Percentiles rank a stretch among this genome's conserved stretches.
These are phyloP conservation scores for Macroramphosus scolopax DNA, from an alignment of 2,797 vertebrate genomes.

Conservation along the genomic window DNA sequence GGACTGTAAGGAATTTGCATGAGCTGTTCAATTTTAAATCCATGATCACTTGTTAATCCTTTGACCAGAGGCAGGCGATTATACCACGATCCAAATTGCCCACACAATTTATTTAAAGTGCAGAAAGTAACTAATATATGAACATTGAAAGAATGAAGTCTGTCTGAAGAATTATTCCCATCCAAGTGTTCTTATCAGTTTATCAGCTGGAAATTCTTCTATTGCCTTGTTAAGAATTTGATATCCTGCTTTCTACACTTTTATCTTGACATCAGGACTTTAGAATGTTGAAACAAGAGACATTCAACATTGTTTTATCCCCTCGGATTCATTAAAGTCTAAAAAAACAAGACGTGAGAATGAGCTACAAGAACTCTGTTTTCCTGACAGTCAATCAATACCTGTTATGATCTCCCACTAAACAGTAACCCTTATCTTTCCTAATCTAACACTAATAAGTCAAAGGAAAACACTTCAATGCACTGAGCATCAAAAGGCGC, in stretches of 20 bases:
- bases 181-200: neutral
- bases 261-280: neutral
- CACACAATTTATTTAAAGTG: constrained; percentile 8
- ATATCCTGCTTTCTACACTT: neutral
- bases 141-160: too few species aligned
- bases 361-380: too few species aligned
- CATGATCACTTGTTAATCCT: constrained; percentile 53
- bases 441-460: too few species aligned
- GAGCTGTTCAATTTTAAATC: constrained; percentile 56
- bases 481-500: too few species aligned
- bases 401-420: too few species aligned
- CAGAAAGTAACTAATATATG: constrained; percentile 6
- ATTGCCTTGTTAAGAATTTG: neutral
- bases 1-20: constrained; percentile 48
- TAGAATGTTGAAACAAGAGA: neutral
- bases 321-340: constrained; percentile 4
- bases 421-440: too few species aligned
- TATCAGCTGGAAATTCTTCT: constrained; percentile 3
- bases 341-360: too few species aligned
- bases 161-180: too few species aligned
- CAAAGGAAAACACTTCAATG: constrained; percentile 23
- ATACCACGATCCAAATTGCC: constrained; percentile 23
- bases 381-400: too few species aligned
- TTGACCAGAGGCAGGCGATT: constrained; percentile 45
- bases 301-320: neutral